Conservation (phyloP, 2,888 invertebrate genomes). For the Mesorhabditis belari region DNA sequence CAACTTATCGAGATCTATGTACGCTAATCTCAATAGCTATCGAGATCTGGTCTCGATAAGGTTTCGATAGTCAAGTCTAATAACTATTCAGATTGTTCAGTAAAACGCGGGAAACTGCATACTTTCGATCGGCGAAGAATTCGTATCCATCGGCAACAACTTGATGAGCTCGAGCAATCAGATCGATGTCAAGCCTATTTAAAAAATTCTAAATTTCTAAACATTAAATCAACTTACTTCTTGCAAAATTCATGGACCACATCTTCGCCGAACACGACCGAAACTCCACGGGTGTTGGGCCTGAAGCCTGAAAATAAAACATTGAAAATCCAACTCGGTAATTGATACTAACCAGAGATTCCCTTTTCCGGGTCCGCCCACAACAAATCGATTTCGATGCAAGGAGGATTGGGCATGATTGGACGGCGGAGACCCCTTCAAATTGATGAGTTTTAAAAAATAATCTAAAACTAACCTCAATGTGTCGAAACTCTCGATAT, state of each 20-base stretch:
- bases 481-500: neutral
- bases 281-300: conserved; percentile 55
- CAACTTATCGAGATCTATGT: too few species aligned
- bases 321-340: too few species aligned
- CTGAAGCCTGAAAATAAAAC: too few species aligned
- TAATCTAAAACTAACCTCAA: neutral
- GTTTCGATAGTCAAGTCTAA: too few species aligned
- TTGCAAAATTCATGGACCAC: conserved; percentile 57
- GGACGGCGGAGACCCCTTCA: neutral
- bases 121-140: conserved; percentile 55
- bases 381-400: conserved; percentile 4
- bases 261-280: conserved; percentile 60
- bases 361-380: conserved; percentile 8
- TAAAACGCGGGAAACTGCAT: too few species aligned
- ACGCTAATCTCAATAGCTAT: too few species aligned
- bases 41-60: too few species aligned
- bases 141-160: conserved; percentile 62
- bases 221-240: conserved; percentile 46
- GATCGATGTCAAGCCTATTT: neutral
- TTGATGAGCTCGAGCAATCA: conserved; percentile 12
- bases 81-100: too few species aligned
- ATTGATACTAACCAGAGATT: too few species aligned
- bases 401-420: neutral
- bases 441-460: neutral
- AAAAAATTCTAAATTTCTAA: too few species aligned